Conservation (phyloP, 2,113 vertebrate genomes). For the Hoplias malabaricus region DNA sequence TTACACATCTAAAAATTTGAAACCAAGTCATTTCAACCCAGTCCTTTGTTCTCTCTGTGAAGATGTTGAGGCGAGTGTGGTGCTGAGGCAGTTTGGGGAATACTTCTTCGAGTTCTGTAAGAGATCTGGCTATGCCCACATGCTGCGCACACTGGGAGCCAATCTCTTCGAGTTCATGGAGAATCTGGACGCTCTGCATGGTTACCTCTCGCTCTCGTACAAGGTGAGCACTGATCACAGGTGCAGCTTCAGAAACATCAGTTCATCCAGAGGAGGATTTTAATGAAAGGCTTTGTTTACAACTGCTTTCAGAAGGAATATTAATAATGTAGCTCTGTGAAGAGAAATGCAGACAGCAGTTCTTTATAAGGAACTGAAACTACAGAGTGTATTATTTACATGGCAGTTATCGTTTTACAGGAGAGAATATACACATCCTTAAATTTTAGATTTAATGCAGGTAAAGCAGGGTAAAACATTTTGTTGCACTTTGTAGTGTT, state of each 20-base stretch:
- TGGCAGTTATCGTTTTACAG: too few species aligned
- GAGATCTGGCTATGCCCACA: conserved; percentile 79
- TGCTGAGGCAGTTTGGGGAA: conserved; percentile 78
- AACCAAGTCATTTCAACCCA: not conserved
- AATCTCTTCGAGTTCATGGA: conserved; percentile 81
- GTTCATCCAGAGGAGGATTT: conserved; percentile 9
- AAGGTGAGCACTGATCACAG: conserved; percentile 63
- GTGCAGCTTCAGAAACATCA: not conserved
- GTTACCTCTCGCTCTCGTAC: conserved; percentile 80
- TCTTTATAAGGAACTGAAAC: not conserved
- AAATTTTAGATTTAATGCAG: too few species aligned
- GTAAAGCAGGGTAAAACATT: too few species aligned
- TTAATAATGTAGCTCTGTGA: not conserved
- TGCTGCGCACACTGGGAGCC: conserved; percentile 80
- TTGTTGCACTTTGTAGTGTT: too few species aligned
- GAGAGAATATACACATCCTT: too few species aligned
- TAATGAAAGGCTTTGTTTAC: conserved; percentile 12
- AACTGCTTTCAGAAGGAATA: not conserved
- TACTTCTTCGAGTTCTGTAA: conserved; percentile 84
- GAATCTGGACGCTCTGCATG: conserved; percentile 79
- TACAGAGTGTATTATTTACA: too few species aligned
- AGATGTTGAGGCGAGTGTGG: conserved; percentile 71
- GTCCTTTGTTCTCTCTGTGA: conserved; percentile 47
- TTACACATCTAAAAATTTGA: too few species aligned
- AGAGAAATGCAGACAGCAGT: not conserved